Evolutionary conservation across 1,140 invertebrate species (phyloP).

Genomic region (Euura saliciscinereae): DNA sequence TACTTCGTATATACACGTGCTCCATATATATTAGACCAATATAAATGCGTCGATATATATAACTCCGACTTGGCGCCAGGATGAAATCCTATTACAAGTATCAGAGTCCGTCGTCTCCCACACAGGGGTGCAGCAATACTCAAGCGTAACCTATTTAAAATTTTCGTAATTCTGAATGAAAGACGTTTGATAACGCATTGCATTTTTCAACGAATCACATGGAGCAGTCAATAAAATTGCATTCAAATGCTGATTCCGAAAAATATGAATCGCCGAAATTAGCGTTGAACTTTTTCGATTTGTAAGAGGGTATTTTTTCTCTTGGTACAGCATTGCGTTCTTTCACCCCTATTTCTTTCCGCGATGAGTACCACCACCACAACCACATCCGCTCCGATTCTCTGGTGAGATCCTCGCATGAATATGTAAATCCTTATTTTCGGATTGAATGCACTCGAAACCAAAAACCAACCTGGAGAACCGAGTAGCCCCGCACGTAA

Average conservation of each 20-base stretch:
- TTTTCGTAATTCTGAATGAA: too few relatives aligned
- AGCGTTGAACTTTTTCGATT: too few relatives aligned
- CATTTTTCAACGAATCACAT: too few relatives aligned
- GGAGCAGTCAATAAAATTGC: too few relatives aligned
- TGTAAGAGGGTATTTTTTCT: neutral
- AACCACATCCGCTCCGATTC: slow-evolving; percentile 30
- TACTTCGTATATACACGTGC: neutral
- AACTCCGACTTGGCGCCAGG: neutral
- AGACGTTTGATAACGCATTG: too few relatives aligned
- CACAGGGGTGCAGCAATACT: neutral
- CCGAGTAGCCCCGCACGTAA: slow-evolving; percentile 29
- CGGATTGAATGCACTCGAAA: slow-evolving; percentile 58
- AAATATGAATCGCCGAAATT: too few relatives aligned
- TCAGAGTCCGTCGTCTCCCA: neutral
- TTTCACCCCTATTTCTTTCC: neutral
- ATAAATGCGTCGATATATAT: slow-evolving; percentile 1
- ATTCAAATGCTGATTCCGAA: too few relatives aligned
- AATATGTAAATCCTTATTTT: slow-evolving; percentile 63
- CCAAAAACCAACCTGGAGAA: slow-evolving; percentile 57
- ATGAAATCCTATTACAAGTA: slow-evolving; percentile 6
- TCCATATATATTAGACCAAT: neutral
- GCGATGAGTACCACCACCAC: slow-evolving; percentile 6
- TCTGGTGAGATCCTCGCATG: slow-evolving; percentile 54
- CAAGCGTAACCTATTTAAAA: too few relatives aligned
- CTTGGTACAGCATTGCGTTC: slow-evolving; percentile 1